These are phyloP conservation scores for Formica selysi DNA, from an alignment of 1,140 invertebrate genomes.

Conservation along the genomic window DNA sequence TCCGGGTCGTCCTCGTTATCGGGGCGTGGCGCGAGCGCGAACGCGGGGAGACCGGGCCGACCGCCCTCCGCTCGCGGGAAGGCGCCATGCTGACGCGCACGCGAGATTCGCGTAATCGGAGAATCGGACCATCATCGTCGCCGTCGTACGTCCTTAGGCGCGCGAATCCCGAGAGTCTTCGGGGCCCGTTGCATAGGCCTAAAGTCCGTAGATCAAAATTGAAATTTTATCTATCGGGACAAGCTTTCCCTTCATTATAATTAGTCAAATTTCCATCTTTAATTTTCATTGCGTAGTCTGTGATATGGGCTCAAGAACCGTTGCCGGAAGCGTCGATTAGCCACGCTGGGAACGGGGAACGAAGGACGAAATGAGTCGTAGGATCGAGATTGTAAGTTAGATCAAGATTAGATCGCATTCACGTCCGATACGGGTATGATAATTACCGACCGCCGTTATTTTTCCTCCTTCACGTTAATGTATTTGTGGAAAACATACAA, in stretches of 20 bases:
- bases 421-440: neutral
- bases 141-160: conserved; percentile 27
- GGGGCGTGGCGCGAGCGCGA: conserved; percentile 11
- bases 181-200: neutral
- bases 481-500: neutral
- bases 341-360: neutral
- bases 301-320: too few species aligned
- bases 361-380: neutral
- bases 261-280: too few species aligned
- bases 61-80: conserved; percentile 17
- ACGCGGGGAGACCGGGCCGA: neutral
- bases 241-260: too few species aligned
- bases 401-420: conserved; percentile 1
- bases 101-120: conserved; percentile 60
- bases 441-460: neutral
- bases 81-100: conserved; percentile 68
- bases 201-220: too few species aligned
- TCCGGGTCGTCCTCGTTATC: conserved; percentile 46
- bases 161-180: neutral
- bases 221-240: too few species aligned
- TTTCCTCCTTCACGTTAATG: neutral
- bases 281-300: too few species aligned
- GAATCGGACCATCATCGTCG: conserved; percentile 35
- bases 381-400: neutral
- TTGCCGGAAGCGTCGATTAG: neutral